Evolutionary conservation across 2,113 vertebrate species (phyloP).

Genomic region (Sinocyclocheilus anshuiensis): DNA sequence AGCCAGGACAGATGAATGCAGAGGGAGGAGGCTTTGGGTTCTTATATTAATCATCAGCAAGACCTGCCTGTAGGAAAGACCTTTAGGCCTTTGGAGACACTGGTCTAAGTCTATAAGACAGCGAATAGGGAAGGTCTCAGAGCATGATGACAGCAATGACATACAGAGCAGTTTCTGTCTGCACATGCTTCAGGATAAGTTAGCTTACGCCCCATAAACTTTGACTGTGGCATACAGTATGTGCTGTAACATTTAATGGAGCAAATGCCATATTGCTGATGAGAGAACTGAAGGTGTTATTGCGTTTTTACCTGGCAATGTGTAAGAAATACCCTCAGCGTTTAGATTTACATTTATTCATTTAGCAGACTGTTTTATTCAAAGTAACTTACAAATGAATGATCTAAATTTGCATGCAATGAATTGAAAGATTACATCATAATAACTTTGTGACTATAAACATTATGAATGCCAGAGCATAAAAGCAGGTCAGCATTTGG

Average conservation of each 20-base stretch:
- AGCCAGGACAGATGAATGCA: conserved; percentile 19
- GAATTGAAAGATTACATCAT: background rate
- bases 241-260: background rate
- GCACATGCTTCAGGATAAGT: background rate
- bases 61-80: background rate
- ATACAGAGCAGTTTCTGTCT: background rate
- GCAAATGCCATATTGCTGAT: conserved; percentile 1
- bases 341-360: background rate
- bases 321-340: background rate
- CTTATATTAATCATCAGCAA: conserved; percentile 28
- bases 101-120: background rate
- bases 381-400: background rate
- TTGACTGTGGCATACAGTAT: background rate
- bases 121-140: background rate
- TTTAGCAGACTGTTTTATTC: background rate
- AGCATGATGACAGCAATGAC: background rate
- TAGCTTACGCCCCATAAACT: background rate
- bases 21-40: background rate
- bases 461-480: conserved; percentile 3
- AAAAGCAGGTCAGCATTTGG: background rate
- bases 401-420: background rate
- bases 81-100: conserved; percentile 19
- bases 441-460: background rate
- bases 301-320: background rate
- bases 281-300: background rate